Base-by-base conservation (phyloP, 2,113 vertebrate species). In the Microtus oregoni region DNA sequence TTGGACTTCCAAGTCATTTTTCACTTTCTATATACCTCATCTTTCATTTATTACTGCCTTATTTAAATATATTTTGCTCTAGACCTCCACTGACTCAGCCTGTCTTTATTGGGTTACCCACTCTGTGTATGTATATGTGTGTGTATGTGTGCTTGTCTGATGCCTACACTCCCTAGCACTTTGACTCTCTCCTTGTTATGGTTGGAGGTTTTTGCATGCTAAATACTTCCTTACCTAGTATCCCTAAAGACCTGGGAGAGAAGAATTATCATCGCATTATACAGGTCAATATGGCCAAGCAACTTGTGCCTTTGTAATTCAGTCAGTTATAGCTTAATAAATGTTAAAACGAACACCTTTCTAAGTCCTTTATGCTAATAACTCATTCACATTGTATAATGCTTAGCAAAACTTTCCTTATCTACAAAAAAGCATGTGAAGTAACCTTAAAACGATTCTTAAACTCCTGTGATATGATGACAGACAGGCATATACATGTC, bases 81-180 rank as follows among this genome's bases (percentile, higher is more conserved):
- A 2, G 67, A 3, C 22, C 35, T 32, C 1, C 19, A 24, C 38
- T 79, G 81, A 4, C 1, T 22, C 5, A 22, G 0, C 14, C 0
- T 67, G 20, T 55, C 73, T 19, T 58, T 70, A 70, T 24, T 58
- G 58, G 58, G 19, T 58, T 58, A 58, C 58, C 58, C 58, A 20
- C 58, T 58, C 58, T 20, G 5, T 55, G 35, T 52, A 8, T 41
- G 24, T 47, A 35, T 1, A 26, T 50, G 50, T 50, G 9, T 50
- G 11, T 50, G 50, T 50, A 7, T 76, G 32, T 38, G 11, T 12
- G 1, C 79, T 61, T 19, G 11, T 47, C 30, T 0, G 24, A 38
- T 63, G 14, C 28, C 14, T 50, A 30, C 24, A 2, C 55, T 32
- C 63, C 26, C 83, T 79, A 72, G 12, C 55, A 41, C 15, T 38